A percentile compares a stretch with the other conserved stretches of the same genome.
phyloP scores from a whole-genome alignment of 2,888 invertebrate species.

The Luperina nickerlii region DNA sequence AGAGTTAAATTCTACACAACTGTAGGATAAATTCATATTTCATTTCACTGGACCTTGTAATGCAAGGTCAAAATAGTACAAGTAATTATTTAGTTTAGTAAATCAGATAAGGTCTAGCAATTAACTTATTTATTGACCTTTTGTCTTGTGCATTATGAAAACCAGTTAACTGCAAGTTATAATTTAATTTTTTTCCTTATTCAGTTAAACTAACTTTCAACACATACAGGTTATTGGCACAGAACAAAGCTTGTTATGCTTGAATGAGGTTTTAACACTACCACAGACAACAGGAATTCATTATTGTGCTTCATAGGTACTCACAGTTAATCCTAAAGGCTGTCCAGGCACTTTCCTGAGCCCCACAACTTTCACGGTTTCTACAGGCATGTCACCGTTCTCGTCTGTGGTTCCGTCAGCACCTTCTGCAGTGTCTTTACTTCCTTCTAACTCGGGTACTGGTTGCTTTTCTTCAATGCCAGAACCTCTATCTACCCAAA shows the following conservation, averaged over 20 bases:
- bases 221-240: constrained; percentile 1
- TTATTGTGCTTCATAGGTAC: constrained; percentile 60
- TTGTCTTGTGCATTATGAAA: constrained; percentile 19
- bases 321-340: constrained; percentile 95
- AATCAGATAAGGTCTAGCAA: constrained; percentile 3
- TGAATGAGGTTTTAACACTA: not conserved
- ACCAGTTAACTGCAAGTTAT: not conserved
- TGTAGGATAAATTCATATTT: not conserved
- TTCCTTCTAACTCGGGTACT: constrained; percentile 77
- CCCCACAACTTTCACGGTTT: constrained; percentile 96
- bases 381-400: constrained; percentile 93
- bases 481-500: constrained; percentile 89
- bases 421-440: constrained; percentile 77
- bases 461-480: constrained; percentile 85
- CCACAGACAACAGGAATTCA: constrained; percentile 14
- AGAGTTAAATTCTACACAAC: not conserved
- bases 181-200: not conserved
- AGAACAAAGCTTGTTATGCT: not conserved
- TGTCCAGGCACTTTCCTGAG: constrained; percentile 96
- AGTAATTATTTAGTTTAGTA: constrained; percentile 12
- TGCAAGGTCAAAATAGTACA: constrained; percentile 21
- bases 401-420: constrained; percentile 80
- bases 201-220: constrained; percentile 1
- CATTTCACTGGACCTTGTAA: not conserved
- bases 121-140: constrained; percentile 8